Evolutionary conservation across 2,113 vertebrate genomes (phyloP), one percentile per base, ranked within the genome.

Genomic region (Colinus virginianus): DNA sequence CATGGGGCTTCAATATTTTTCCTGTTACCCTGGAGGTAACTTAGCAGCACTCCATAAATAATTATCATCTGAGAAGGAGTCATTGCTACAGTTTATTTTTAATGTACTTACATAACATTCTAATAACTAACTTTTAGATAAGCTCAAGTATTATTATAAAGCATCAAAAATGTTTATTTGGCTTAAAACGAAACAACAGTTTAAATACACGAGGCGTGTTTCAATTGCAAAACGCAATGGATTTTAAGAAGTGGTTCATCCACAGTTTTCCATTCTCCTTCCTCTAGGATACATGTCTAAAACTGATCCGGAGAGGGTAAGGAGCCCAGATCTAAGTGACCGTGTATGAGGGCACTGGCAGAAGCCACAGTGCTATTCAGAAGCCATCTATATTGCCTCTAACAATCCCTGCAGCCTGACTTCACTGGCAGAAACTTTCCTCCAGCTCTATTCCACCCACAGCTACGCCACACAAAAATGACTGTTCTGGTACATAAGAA

Each of bases 31-130:
- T 94, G 96, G 96, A 96, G 96, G 94, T 96, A 96, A 96, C 95
- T 96, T 96, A 96, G 95, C 96, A 96, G 96, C 95, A 25, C 92
- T 95, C 94, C 96, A 94, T 94, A 96, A 96, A 94, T 95, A 96
- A 93, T 95, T 94, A 92, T 83, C 85, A 94, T 94, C 90, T 94
- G 95, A 95, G 93, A 82, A 90, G 84, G 84, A 94, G 93, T 96
- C 91, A 94, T 10, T 94, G 93, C 93, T 96, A 90, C 84, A 83
- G 91, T 79, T 94, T 96, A 96, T 96, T 95, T 96, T 95, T 96
- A 92, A 92, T 55, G 55, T 93, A 78, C 93, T 95, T 96, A 96
- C 28, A 94, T 95, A 93, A 96, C 74, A 95, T 75, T 95, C 90
- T 93, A 96, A 91, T 90, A 95, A 83, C 94, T 83, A 87, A 71